Evolutionary conservation across 2,797 vertebrate genomes (phyloP), one percentile per base, ranked within the genome.

Genomic region (Myoxocephalus aenaeus): DNA sequence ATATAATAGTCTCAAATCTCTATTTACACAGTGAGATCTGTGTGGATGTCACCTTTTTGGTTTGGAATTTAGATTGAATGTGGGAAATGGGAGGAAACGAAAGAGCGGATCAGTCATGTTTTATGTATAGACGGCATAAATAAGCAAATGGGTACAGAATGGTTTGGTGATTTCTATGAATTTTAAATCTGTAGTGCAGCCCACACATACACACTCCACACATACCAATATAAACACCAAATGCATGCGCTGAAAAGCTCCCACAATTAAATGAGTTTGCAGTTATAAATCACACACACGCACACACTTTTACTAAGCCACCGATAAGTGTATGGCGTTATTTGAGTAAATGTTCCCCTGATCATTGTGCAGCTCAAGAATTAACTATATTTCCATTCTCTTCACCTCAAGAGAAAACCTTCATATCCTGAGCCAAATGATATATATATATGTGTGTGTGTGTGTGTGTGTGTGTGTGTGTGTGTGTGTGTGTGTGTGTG

Each of bases 91-190:
- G 57, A 73, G 48, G 46, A 70, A 83, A 81, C 65, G 66, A 83
- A 86, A 86, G 70, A 50, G 58, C 46, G 3, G 12, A 32, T 86
- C 63, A 76, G 76, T 88, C 85, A 92, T 92, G 87, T 90, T 93
- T 93, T 92, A 92, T 93, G 89, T 84, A 92, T 90, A 69, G 59
- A 79, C 0, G 17, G 61, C 76, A 81, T 83, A 89, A 92, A 90
- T 86, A 92, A 92, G 81, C 83, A 92, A 92, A 92, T 86, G 81
- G 82, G 63, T 79, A 74, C 73, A 83, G 81, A 86, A 86, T 77
- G 84, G 87, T 85, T 85, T 86, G 66, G 63, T 70, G 74, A 89
- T 87, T 88, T 91, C 87, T 69, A 93, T 94, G 86, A 90, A 94
- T 94, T 91, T 92, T 89, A 92, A 94, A 91, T 91, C 54, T 76